Evolutionary conservation across 2,888 invertebrate genomes (phyloP), one percentile per base, ranked within the genome.

Genomic region (Epiblema foenella): DNA sequence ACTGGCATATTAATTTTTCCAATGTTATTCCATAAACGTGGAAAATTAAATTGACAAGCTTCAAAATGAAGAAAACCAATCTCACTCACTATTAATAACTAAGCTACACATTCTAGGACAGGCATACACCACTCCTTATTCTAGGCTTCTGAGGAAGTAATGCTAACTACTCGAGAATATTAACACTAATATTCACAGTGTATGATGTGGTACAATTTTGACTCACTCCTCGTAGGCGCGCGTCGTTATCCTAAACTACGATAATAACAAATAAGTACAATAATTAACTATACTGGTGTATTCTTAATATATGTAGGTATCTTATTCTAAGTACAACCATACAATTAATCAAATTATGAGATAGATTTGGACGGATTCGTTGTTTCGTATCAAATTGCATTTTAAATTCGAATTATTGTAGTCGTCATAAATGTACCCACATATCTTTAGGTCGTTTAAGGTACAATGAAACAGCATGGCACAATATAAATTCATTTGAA

Each of bases 291-390:
- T 71, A 67, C 66, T 71, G 71, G 71, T 71, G 56, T 71, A 51
- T 62, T 62, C 58, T 69, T 29, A n/a, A 52, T 33, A 18, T 67
- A 49, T 17, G 9, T 15, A 17, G 18, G 46, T n/a, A 39, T 9
- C 57, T 65, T 49, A 56, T 29, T 18, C n/a, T 63, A 60, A 70
- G 17, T 70, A 71, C 71, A 71, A 71, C 71, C 71, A 62, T 71
- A 60, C 52, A 24, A 58, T 52, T 60, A 46, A n/a, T 39, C 37
- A 68, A 46, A 33, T 63, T 60, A 52, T 66, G 64, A 59, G 64
- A 68, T 64, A 51, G 63, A 52, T 68, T 70, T 73, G 89, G 88
- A 90, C 88, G 88, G 88, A 86, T 90, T 91, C 91, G 91, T 90
- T 91, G 91, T 72, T 75, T 83, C 39, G 60, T 70, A 58, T 54